Base-by-base conservation (phyloP, 1,140 invertebrate genomes). In the Heliconius hermathena region DNA sequence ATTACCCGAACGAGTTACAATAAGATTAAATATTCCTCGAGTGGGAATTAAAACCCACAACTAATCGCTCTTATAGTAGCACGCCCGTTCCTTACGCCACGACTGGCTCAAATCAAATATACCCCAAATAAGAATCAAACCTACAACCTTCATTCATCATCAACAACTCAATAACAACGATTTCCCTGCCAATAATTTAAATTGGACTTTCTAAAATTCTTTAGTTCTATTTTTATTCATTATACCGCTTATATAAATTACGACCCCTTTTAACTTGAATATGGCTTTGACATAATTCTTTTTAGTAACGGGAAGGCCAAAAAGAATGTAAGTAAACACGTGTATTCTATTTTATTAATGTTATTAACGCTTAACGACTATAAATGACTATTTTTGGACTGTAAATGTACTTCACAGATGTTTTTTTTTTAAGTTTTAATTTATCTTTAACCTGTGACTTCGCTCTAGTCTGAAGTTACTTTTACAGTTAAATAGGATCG, bases 261-360 rank as follows among this genome's bases (percentile, higher is more conserved):
- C 60, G 60, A 66, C 60, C 60, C 60, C 33, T 76, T 26, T 76
- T 41, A 77, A 71, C 66, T 33, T 33, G 70, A 29, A 49, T 38
- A 41, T 71, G 18, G 66, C n/a, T 77, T 49, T 26, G 76, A 72
- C 76, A 77, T 77, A 72, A 33, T 72, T 77, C 70, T 72, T 72
- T 38, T 52, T 77, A 72, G 66, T 70, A 72, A 77, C 18, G 36
- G 66, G 76, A 77, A 77, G 20, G 76, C 33, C 70, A 72, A 77
- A 73, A 77, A 77, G 75, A 46, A 77, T 54, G 70, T 54, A 49
- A 72, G 70, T 71, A 36, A 70, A 77, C 76, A 77, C 71, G 76
- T 77, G 76, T 77, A 77, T 49, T 46, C 71, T 72, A 76, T n/a
- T 76, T 76, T 76, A 76, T 76, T 71, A 76, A 71, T 49, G 36